Conservation (phyloP, 2,113 vertebrate species). For the Platichthys flesus region DNA sequence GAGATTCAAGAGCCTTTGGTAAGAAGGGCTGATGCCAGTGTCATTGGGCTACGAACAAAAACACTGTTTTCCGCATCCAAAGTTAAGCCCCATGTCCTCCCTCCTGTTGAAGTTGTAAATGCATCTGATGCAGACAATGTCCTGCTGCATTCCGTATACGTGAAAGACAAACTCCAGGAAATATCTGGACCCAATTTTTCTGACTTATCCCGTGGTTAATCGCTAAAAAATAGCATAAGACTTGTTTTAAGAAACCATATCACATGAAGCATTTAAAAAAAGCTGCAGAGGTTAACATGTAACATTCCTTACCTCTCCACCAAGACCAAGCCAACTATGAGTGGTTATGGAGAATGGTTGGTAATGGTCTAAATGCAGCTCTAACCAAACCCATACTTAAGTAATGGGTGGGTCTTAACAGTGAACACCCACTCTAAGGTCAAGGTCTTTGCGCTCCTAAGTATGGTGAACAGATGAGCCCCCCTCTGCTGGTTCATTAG, state of each 20-base stretch:
- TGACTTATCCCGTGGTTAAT: too few relatives aligned
- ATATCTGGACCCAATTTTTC: too few relatives aligned
- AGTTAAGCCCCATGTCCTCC: too few relatives aligned
- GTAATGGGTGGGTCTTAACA: constrained; percentile 50
- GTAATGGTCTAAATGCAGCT: constrained; percentile 63
- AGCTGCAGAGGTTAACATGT: constrained; percentile 19
- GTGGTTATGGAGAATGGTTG: constrained; percentile 38
- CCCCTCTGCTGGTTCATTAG: constrained; percentile 42
- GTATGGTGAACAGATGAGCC: constrained; percentile 21
- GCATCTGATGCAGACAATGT: too few relatives aligned
- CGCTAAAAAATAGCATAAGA: neutral
- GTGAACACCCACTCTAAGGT: constrained; percentile 49
- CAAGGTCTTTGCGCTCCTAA: constrained; percentile 46
- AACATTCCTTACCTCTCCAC: constrained; percentile 22
- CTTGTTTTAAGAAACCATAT: constrained; percentile 8
- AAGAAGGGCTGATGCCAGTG: too few relatives aligned
- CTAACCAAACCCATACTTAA: constrained; percentile 53
- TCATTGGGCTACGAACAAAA: too few relatives aligned
- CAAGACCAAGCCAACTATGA: constrained; percentile 18
- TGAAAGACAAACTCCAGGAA: too few relatives aligned
- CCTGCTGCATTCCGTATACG: too few relatives aligned
- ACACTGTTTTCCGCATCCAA: too few relatives aligned
- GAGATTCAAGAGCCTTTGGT: too few relatives aligned
- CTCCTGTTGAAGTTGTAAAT: too few relatives aligned
- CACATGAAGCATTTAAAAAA: constrained; percentile 20